Evolutionary conservation across 1,140 invertebrate genomes (phyloP), one percentile per base, ranked within the genome.

Genomic region (Papilio machaon): DNA sequence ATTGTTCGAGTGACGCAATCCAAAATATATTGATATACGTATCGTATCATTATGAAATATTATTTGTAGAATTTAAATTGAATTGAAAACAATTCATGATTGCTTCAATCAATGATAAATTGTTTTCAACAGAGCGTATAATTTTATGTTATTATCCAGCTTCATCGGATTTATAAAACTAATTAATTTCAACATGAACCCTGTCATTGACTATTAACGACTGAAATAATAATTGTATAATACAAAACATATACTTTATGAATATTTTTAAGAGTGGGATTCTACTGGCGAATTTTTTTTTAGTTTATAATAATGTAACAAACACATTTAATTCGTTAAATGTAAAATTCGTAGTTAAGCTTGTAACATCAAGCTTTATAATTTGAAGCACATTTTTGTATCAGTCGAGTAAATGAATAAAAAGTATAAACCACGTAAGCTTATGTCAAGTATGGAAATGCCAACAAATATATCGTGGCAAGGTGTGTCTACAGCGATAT

Each of bases 401-500:
- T 70, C 30, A 38, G 13, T 70, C 15, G 11, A 35, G 54, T 67
- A 35, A 67, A 67, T 30, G 23, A 67, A 35, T 3, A 70, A 70
- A 30, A 64, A 15, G 30, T 15, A 67, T 35, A 70, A 70, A 70
- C 35, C 30, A 70, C 17, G 35, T 13, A 23, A 15, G 64, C 13
- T 9, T 70, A 70, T 35, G 35, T 70, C 30, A 70, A 70, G 64
- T 13, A 38, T 70, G 64, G 23, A 15, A 70, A 35, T 70, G 23
- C 19, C 10, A 30, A 52, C 74, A 30, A 76, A 76, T 76, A 30
- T 76, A 13, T 76, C 74, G 3, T 11, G 43, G 74, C 46, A 76
- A 76, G 74, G 74, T 76, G 74, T 76, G 46, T 76, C 43, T 76
- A 52, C 74, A 52, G 47, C 74, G 74, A 76, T 76, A 76, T 76